A percentile compares a stretch with the other conserved stretches of the same genome.
These are phyloP conservation scores for Plumapathes pennacea DNA, from an alignment of 92 coral and sea anemone species.

Conservation along the genomic window DNA sequence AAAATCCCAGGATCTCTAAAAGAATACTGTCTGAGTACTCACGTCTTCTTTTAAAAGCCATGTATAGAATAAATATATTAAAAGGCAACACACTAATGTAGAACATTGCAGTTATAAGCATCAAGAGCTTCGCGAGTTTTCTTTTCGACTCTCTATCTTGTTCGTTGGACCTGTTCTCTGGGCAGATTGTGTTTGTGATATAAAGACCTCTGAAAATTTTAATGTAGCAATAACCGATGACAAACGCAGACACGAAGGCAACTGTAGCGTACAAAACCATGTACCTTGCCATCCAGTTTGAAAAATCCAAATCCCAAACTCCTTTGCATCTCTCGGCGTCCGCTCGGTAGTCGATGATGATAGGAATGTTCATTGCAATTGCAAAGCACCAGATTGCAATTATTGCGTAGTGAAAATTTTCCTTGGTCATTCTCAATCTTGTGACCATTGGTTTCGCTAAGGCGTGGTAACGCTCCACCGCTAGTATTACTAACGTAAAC, in stretches of 20 bases:
- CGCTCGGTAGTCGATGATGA: conserved; percentile 32
- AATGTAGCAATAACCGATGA: conserved; percentile 61
- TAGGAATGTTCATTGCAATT: conserved; percentile 50
- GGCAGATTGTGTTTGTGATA: conserved; percentile 66
- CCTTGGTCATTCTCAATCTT: conserved; percentile 45
- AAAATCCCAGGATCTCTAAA: conserved; percentile 38
- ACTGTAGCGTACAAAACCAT: conserved; percentile 39
- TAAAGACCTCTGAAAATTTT: conserved; percentile 66
- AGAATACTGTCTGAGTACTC: neutral
- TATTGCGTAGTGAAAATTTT: conserved; percentile 53
- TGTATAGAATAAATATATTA: conserved; percentile 35
- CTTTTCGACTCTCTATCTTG: conserved; percentile 55
- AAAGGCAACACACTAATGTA: conserved; percentile 59
- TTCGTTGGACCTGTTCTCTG: conserved; percentile 36
- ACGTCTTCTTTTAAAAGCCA: too few species aligned
- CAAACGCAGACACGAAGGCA: conserved; percentile 39
- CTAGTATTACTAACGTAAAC: conserved; percentile 56
- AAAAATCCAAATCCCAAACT: conserved; percentile 33
- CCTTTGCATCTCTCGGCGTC: conserved; percentile 9
- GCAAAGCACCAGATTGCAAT: conserved; percentile 55
- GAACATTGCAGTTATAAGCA: conserved; percentile 47
- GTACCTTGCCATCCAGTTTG: conserved; percentile 40
- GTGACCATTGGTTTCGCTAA: conserved; percentile 53
- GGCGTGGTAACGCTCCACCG: conserved; percentile 74
- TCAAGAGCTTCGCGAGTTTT: conserved; percentile 56